Evolutionary conservation across 2,113 vertebrate genomes (phyloP), one percentile per base, ranked within the genome.

Genomic region (Arvicanthis niloticus): DNA sequence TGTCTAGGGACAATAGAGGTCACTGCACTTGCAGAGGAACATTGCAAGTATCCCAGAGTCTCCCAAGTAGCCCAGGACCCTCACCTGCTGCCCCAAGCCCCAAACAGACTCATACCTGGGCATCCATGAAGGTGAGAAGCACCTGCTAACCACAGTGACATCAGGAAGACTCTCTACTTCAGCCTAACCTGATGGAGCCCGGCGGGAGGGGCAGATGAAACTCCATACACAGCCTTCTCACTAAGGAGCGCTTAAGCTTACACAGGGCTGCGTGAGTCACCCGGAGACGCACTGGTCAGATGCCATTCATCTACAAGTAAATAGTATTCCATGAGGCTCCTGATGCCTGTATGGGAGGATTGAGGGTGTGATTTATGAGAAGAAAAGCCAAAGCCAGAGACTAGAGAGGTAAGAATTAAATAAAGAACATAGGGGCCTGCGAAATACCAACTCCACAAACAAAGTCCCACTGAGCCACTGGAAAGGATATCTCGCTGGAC

Each of bases 401-500:
- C 26, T 2, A 51, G n/a, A 51, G n/a, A 70, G 86, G 72, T 37
- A 17, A 11, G 4, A 19, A 21, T 26, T 26, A n/a, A n/a, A 72
- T 15, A 68, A 67, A 34, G 67, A 68, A 12, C 7, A 15, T 0
- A 34, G 80, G 72, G 45, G 58, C 16, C 16, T 4, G 24, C 0
- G 85, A 70, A 7, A 42, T 4, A 85, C 65, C 7, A 21, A 58
- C 34, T 42, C 26, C 1, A 0, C 10, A 1, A 29, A 37, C 60
- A 5, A 5, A 0, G 56, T 34, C 19, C 89, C 65, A 45, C 13
- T 17, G 51, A 40, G 31, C 60, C 95, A 91, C 16, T 92, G 22
- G 62, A 96, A 99, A 99, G 99, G 99, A 99, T 99, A 99, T 99
- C 99, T 99, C 90, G 99, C 99, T 94, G 99, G 99, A 96, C 99